Percentiles rank a stretch among this genome's conserved stretches.
Evolutionary conservation across 2,888 invertebrate genomes (phyloP).

Genomic region (Ectropis crepuscularia): DNA sequence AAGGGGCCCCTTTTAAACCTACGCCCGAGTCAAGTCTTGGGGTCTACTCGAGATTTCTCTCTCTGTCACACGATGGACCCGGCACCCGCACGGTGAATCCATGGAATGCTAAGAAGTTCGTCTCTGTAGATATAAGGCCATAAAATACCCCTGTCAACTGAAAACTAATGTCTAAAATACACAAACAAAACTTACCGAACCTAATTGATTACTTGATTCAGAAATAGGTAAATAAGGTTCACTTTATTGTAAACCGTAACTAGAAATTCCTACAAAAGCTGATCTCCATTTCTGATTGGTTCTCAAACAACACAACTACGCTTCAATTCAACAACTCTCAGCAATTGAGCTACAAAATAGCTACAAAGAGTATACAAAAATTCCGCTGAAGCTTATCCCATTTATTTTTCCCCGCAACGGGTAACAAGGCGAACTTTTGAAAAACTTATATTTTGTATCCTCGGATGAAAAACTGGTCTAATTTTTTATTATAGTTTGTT

Average conservation of each 20-base stretch:
- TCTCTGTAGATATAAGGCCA: too few relatives aligned
- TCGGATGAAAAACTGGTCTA: conserved; percentile 34
- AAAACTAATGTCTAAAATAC: too few relatives aligned
- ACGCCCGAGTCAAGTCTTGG: too few relatives aligned
- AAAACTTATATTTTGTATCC: conserved; percentile 39
- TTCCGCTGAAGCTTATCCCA: conserved; percentile 33
- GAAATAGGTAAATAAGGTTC: neutral
- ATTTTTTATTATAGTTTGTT: conserved; percentile 32
- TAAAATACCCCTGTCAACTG: too few relatives aligned
- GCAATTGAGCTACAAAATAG: conserved; percentile 10
- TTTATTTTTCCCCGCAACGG: conserved; percentile 34
- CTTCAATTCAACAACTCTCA: conserved; percentile 30
- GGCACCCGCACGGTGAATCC: too few relatives aligned
- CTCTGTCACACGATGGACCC: too few relatives aligned
- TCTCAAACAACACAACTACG: conserved; percentile 17
- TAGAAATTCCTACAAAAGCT: neutral
- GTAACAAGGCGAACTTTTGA: conserved; percentile 39
- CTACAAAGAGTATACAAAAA: conserved; percentile 12
- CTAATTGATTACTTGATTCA: neutral
- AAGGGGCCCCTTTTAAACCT: too few relatives aligned
- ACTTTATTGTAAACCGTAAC: neutral
- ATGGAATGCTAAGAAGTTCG: too few relatives aligned
- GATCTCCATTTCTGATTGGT: conserved; percentile 17
- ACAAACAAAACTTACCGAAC: neutral
- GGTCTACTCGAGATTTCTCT: too few relatives aligned